A percentile compares a stretch with the other conserved stretches of the same genome.
Conservation (phyloP, 1,140 invertebrate genomes). For the Cheumatopsyche charites region DNA sequence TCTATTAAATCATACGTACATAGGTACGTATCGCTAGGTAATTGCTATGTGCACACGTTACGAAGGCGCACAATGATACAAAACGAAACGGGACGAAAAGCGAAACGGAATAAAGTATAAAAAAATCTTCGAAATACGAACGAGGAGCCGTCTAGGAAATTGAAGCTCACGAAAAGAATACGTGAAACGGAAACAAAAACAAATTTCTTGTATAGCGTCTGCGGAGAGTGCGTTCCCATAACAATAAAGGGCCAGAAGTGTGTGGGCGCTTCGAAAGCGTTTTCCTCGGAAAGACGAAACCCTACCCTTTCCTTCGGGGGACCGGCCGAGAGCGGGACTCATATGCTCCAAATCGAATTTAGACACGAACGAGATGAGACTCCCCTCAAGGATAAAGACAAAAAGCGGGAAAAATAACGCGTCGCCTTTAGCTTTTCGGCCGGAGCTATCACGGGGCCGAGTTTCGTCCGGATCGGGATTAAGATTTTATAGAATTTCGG, state of each 20-base stretch:
- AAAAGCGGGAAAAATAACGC: slow-evolving; percentile 3
- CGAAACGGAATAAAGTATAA: too few species aligned
- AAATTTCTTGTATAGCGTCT: slow-evolving; percentile 11
- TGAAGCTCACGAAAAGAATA: slow-evolving; percentile 22
- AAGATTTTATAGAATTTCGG: too few species aligned
- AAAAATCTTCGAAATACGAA: too few species aligned
- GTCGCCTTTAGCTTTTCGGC: background rate
- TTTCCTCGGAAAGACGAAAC: slow-evolving; percentile 13
- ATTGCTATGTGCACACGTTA: too few species aligned
- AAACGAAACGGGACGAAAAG: too few species aligned
- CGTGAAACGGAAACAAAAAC: slow-evolving; percentile 28
- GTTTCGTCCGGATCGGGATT: too few species aligned
- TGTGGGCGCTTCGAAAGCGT: slow-evolving; percentile 15
- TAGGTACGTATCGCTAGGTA: too few species aligned
- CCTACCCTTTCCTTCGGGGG: background rate
- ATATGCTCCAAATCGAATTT: slow-evolving; percentile 16
- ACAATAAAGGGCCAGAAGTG: slow-evolving; percentile 12
- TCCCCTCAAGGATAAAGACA: background rate
- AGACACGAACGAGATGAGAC: background rate
- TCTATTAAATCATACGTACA: too few species aligned
- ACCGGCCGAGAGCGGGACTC: slow-evolving; percentile 3
- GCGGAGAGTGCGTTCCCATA: slow-evolving; percentile 4
- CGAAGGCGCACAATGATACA: too few species aligned
- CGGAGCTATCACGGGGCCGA: background rate
- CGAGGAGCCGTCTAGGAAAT: slow-evolving; percentile 3